Evolutionary conservation across 2,888 invertebrate genomes (phyloP), one percentile per base, ranked within the genome.

Genomic region (Bhutanitis thaidina): DNA sequence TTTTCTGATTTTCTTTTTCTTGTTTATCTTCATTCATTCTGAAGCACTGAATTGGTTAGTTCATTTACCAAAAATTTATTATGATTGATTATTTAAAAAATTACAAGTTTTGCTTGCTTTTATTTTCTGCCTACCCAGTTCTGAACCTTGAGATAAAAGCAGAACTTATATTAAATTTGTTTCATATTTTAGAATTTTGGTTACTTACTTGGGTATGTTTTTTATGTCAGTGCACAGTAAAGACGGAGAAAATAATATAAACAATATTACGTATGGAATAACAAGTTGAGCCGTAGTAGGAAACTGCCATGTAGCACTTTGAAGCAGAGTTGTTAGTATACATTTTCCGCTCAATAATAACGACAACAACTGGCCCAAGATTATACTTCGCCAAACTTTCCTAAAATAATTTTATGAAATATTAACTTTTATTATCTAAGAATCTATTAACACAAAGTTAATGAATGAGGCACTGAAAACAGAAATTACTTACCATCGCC

Each of bases 231-330:
- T 91, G 79, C 94, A 95, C 1, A 95, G 92, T 67, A 96, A 81
- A 77, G 93, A 92, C 50, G 94, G 93, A 39, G 94, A 93, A 73
- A 94, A 97, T 55, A 95, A 91, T 62, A 95, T 85, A 67, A 94
- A 94, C 60, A 96, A 90, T 58, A 94, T 89, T 60, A 94, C 88
- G 74, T 97, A 97, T 67, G 95, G 95, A 43, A 94, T 91, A 65
- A 96, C 92, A 60, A 94, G 93, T 81, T 96, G 96, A 41, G 94
- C 95, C 60, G 95, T 94, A 7, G 95, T 95, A 25, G 95, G 92
- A 58, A 93, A 92, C 53, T 95, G 92, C 67, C 92, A 92, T 56
- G 93, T 91, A 55, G 92, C 90, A 62, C 93, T 92, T 67, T 93
- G 93, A 44, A 95, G 91, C 57, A 93, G 82, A 61, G 94, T 94